A percentile compares a stretch with the other conserved stretches of the same genome.
Evolutionary conservation across 1,140 invertebrate species (phyloP).

Genomic region (Condylostylus longicornis): DNA sequence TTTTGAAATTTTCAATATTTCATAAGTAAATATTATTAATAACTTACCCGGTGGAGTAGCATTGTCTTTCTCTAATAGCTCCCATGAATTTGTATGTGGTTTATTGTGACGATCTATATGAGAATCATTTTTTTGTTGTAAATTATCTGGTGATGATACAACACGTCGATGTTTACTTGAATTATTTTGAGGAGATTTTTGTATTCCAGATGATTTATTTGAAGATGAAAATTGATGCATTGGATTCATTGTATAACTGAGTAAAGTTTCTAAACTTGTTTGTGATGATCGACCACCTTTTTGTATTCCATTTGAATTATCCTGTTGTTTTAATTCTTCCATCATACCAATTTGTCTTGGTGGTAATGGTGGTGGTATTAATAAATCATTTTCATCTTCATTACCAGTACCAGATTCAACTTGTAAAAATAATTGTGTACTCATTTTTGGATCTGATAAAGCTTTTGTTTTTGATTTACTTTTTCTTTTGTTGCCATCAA

Average conservation of each 20-base stretch:
- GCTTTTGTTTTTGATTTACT: slow-evolving; percentile 27
- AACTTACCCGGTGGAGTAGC: slow-evolving; percentile 64
- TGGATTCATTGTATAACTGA: slow-evolving; percentile 33
- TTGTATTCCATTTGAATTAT: neutral
- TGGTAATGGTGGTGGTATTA: slow-evolving; percentile 27
- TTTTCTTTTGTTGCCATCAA: neutral
- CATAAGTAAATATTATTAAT: too few species aligned
- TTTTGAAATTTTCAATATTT: too few species aligned
- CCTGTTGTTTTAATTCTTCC: slow-evolving; percentile 15
- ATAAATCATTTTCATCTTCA: slow-evolving; percentile 14
- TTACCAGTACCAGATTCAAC: slow-evolving; percentile 19
- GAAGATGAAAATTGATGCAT: neutral
- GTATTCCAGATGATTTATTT: slow-evolving; percentile 4
- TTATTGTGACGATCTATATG: slow-evolving; percentile 22
- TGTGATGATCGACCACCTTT: slow-evolving; percentile 16
- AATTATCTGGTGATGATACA: slow-evolving; percentile 29
- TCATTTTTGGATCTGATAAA: slow-evolving; percentile 31
- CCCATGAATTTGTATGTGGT: slow-evolving; percentile 28
- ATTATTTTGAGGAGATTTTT: slow-evolving; percentile 24
- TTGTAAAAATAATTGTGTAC: slow-evolving; percentile 31
- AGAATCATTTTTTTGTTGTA: slow-evolving; percentile 24
- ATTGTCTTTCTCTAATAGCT: slow-evolving; percentile 32
- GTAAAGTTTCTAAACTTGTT: slow-evolving; percentile 28
- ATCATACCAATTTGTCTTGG: slow-evolving; percentile 26
- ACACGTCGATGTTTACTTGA: slow-evolving; percentile 26